Base-by-base conservation (phyloP, 2,797 vertebrate species). In the Pteropus rufus region DNA sequence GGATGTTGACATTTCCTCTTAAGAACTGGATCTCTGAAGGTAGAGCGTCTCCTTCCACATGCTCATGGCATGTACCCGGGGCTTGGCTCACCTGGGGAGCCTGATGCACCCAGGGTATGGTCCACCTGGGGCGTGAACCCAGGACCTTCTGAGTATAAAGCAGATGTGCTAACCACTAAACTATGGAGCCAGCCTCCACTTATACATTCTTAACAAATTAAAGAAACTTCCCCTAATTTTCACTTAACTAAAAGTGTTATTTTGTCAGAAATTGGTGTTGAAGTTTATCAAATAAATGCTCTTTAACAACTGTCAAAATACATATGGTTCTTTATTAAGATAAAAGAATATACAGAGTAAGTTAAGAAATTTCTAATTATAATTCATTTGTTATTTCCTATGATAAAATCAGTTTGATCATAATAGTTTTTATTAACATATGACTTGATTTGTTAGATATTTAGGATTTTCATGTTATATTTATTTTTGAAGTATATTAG, bases 371-470 rank as follows among this genome's bases (percentile, higher is more conserved):
- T 91, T 24, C 54, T 64, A 77, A 83, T 88, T 91, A 70, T 83
- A 70, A 77, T n/a, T 46, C 12, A 49, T 49, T 73, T 60, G 31
- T 58, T 15, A 80, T 93, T 67, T 95, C 65, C 41, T 85, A 29
- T 67, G 58, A 86, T 77, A 83, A 94, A 46, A 65, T 65, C 24
- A 77, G 24, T 46, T 91, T 87, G 34, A 5, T 65, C 9, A 29
- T 62, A 24, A 29, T 62, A 24, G 36, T 67, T 86, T 83, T 91
- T 65, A 39, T 72, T 90, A 80, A 54, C 1, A 5, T 69, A 36
- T 82, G 31, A 46, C 19, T 58, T 46, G 24, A 70, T 75, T 95
- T 95, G 36, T 88, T 91, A 91, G 52, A 31, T 96, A 56, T 77
- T 70, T 75, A 29, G 34, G 1, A 82, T 69, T 64, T 77, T 87